Evolutionary conservation across 2,888 invertebrate genomes (phyloP).

Genomic region (Uropetala carovei): DNA sequence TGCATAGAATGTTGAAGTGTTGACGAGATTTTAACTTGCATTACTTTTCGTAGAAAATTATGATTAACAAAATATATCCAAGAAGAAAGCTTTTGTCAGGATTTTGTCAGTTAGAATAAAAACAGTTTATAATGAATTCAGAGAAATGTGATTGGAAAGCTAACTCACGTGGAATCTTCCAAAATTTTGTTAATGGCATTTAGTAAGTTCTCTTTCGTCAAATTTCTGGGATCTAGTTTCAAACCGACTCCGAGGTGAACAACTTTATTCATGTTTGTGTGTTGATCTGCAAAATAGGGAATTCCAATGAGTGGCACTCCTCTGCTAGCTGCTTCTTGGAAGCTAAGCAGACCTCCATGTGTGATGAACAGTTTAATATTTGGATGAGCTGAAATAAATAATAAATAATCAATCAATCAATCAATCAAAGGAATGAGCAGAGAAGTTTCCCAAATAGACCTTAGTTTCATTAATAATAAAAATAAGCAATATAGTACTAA

Average conservation of each 20-base stretch:
- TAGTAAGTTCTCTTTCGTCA: slow-evolving; percentile 67
- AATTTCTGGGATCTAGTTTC: slow-evolving; percentile 67
- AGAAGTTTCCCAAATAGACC: background rate
- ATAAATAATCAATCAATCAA: background rate
- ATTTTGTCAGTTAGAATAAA: background rate
- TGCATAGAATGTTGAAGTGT: too few species aligned
- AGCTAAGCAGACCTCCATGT: slow-evolving; percentile 74
- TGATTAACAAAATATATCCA: background rate
- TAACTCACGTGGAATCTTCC: slow-evolving; percentile 19
- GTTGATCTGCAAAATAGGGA: slow-evolving; percentile 69
- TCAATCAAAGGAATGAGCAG: background rate
- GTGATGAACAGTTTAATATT: slow-evolving; percentile 73
- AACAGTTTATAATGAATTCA: background rate
- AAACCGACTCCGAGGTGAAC: slow-evolving; percentile 67
- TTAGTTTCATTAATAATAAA: background rate
- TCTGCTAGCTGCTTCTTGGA: slow-evolving; percentile 71
- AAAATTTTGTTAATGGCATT: slow-evolving; percentile 49
- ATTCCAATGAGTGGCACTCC: slow-evolving; percentile 70
- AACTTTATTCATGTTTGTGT: slow-evolving; percentile 68
- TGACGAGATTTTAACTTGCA: too few species aligned
- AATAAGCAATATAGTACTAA: background rate
- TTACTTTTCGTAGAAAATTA: too few species aligned
- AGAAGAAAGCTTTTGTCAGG: background rate
- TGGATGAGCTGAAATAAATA: slow-evolving; percentile 69
- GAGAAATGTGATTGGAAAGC: too few species aligned